Percentiles rank a stretch among this genome's conserved stretches.
Evolutionary conservation across 2,113 vertebrate genomes (phyloP).

Genomic region (Cyanoliseus patagonus): DNA sequence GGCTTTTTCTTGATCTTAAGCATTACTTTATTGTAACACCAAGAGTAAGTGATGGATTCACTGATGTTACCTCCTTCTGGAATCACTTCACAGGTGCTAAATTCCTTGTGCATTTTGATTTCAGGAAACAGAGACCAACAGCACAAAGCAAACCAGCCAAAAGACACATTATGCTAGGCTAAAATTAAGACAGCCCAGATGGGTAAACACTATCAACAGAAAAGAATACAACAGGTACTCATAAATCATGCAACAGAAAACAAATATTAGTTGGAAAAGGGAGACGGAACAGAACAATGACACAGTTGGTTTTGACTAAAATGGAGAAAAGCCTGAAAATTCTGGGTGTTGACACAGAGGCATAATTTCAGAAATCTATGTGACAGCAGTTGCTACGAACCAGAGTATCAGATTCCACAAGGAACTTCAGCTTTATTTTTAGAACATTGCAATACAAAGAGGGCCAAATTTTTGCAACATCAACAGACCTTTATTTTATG

Average conservation of each 20-base stretch:
- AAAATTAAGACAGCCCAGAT: conserved; percentile 58
- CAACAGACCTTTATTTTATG: conserved; percentile 29
- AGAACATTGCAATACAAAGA: background rate
- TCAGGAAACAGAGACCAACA: conserved; percentile 18
- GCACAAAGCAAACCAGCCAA: background rate
- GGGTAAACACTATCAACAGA: conserved; percentile 41
- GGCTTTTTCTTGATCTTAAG: background rate
- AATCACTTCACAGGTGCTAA: conserved; percentile 52
- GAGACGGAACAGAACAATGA: conserved; percentile 1
- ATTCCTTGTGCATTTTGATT: conserved; percentile 24
- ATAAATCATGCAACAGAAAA: conserved; percentile 58
- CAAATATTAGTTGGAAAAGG: background rate
- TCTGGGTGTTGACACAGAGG: background rate
- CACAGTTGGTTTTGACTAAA: conserved; percentile 50
- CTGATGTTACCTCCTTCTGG: conserved; percentile 23
- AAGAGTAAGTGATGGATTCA: conserved; percentile 19
- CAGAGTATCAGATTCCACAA: conserved; percentile 21
- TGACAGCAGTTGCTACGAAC: conserved; percentile 36
- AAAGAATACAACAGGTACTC: conserved; percentile 56
- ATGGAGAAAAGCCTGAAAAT: conserved; percentile 23
- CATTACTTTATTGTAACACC: background rate
- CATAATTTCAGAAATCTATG: conserved; percentile 27
- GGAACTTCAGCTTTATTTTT: conserved; percentile 18
- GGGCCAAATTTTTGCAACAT: background rate
- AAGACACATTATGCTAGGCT: conserved; percentile 29